Evolutionary conservation across 2,888 invertebrate genomes (phyloP).

Genomic region (Petrolisthes manimaculis): DNA sequence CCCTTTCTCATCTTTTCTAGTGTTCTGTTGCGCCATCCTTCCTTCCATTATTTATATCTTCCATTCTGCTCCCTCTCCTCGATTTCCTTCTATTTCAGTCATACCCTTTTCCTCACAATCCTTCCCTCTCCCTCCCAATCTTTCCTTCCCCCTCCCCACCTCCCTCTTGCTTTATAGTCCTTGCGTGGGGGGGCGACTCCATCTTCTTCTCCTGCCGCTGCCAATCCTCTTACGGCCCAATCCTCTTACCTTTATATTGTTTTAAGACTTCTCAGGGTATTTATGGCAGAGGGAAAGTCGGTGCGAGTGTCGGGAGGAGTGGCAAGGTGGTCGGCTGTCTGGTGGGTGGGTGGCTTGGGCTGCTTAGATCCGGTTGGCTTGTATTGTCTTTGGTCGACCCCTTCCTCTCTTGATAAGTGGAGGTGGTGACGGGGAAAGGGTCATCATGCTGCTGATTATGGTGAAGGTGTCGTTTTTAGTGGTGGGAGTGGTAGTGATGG

Average conservation of each 20-base stretch:
- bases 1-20: neutral
- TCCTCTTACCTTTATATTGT: slow-evolving; percentile 44
- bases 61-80: neutral
- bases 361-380: too few species aligned
- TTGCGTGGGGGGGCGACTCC: neutral
- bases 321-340: neutral
- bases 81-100: neutral
- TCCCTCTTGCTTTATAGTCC: neutral
- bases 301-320: neutral
- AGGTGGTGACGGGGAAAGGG: neutral
- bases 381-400: too few species aligned
- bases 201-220: slow-evolving; percentile 22
- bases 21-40: neutral
- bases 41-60: neutral
- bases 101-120: neutral
- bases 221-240: slow-evolving; percentile 31
- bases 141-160: neutral
- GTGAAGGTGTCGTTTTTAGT: neutral
- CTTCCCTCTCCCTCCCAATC: neutral
- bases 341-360: neutral
- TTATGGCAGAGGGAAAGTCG: slow-evolving; percentile 17
- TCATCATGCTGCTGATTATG: neutral
- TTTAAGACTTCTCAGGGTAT: slow-evolving; percentile 29
- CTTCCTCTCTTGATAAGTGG: neutral
- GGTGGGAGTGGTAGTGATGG: neutral